phyloP scores from a whole-genome alignment of 2,113 vertebrate species.

The Bolborhynchus lineola region DNA sequence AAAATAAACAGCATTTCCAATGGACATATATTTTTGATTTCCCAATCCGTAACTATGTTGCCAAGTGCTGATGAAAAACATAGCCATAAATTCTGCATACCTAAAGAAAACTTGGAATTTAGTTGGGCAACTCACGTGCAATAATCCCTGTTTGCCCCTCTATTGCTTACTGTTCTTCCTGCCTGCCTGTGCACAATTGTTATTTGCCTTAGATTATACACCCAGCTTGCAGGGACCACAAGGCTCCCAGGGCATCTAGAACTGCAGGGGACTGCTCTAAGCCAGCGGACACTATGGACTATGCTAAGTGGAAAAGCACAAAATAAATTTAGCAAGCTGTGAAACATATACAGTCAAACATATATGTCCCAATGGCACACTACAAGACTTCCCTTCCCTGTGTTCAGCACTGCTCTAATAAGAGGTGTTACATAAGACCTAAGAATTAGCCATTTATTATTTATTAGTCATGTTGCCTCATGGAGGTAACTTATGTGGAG shows the following conservation, averaged over 20 bases:
- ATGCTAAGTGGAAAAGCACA: background rate
- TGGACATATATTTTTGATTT: background rate
- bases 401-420: background rate
- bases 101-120: background rate
- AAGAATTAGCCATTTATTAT: constrained; percentile 10
- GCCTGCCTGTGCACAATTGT: background rate
- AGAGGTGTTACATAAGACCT: background rate
- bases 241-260: background rate
- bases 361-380: background rate
- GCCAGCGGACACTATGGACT: background rate
- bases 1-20: background rate
- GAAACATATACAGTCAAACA: background rate
- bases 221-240: background rate
- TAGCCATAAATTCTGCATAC: background rate
- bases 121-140: background rate
- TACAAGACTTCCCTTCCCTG: background rate
- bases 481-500: background rate
- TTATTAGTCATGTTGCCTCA: background rate
- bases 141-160: background rate
- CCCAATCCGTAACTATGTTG: background rate
- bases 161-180: background rate
- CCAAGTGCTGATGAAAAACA: background rate
- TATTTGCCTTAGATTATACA: background rate
- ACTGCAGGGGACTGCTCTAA: background rate
- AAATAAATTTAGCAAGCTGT: background rate